phyloP scores from a whole-genome alignment of 1,140 invertebrate species.

The Drosophila bocki region DNA sequence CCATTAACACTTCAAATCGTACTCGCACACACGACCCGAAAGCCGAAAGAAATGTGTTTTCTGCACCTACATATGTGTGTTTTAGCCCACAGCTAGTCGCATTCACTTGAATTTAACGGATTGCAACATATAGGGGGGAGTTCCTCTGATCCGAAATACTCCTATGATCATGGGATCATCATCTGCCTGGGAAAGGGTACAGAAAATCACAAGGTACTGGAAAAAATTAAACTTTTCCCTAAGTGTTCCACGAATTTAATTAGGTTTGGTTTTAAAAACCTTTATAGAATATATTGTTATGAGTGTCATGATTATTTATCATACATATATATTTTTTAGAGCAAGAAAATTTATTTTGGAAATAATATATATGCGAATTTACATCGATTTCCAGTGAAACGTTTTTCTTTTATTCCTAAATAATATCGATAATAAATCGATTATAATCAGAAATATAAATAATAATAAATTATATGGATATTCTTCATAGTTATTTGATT shows the following conservation, averaged over 20 bases:
- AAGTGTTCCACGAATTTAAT: not conserved
- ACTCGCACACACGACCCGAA: conserved; percentile 46
- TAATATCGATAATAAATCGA: too few species aligned
- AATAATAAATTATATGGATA: too few species aligned
- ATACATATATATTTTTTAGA: too few species aligned
- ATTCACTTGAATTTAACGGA: conserved; percentile 15
- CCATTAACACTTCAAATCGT: conserved; percentile 75
- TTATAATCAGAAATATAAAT: too few species aligned
- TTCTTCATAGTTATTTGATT: too few species aligned
- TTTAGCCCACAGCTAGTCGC: conserved; percentile 12
- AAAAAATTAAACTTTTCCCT: too few species aligned
- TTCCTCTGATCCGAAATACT: not conserved
- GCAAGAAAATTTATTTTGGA: too few species aligned
- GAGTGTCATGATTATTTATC: too few species aligned
- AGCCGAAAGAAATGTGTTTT: conserved; percentile 12
- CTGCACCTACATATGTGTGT: conserved; percentile 5
- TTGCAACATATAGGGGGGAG: conserved; percentile 2
- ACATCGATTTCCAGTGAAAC: too few species aligned
- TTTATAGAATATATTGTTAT: too few species aligned
- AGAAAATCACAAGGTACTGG: not conserved
- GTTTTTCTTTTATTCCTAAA: too few species aligned
- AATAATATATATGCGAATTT: too few species aligned
- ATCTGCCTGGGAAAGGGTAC: not conserved
- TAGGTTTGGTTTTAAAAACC: not conserved
- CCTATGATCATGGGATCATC: not conserved